These are phyloP conservation scores for Lasiommata megera DNA, from an alignment of 2,888 invertebrate genomes.

Conservation along the genomic window DNA sequence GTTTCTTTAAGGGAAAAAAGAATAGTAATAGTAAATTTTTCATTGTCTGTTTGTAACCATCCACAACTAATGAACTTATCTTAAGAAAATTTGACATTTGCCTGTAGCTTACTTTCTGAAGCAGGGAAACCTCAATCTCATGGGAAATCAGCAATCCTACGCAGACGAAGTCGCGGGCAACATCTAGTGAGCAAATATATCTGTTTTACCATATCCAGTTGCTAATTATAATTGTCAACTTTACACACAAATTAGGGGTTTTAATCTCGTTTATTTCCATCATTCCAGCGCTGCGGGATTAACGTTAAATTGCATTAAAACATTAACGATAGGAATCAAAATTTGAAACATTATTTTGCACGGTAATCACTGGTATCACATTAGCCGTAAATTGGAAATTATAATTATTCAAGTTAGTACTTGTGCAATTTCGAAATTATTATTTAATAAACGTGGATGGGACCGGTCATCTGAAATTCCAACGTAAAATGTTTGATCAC, in stretches of 20 bases:
- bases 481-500: no score
- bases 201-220: not conserved
- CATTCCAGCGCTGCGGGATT: not conserved
- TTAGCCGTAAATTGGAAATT: not conserved
- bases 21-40: no score
- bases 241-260: not conserved
- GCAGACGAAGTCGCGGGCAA: no score
- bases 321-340: not conserved
- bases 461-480: no score
- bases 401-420: not conserved
- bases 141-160: no score
- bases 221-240: not conserved
- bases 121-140: no score
- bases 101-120: no score
- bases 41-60: no score
- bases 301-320: not conserved
- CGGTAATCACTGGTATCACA: not conserved
- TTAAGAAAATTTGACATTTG: no score
- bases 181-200: no score
- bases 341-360: not conserved
- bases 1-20: no score
- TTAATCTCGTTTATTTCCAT: not conserved
- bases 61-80: no score
- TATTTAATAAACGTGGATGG: not conserved
- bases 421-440: not conserved